Base-by-base conservation (phyloP, 2,113 vertebrate species). In the Sakesphorus luctuosus region DNA sequence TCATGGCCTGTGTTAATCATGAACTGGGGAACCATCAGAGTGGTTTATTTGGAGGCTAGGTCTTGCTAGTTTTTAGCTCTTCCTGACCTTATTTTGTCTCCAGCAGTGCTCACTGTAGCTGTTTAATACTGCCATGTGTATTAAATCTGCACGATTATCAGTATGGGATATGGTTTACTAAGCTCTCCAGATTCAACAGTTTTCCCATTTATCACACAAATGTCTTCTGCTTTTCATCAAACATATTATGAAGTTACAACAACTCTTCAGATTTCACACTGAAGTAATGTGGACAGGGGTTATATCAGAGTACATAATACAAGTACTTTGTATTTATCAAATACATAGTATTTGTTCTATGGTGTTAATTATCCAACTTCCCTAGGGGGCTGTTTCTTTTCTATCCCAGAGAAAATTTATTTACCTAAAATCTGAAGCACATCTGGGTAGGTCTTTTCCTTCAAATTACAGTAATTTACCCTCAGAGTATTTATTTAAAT, bases 401-500 rank as follows among this genome's bases (percentile, higher is more conserved):
- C 73, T 75, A 90, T 20, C 2, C 8, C 13, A 26, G 76, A 90
- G 96, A 91, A 95, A 44, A 24, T 26, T 44, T 82, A 82, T 82
- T 97, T 97, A 55, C 50, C 89, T 96, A 94, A 97, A 97, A 96
- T 84, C 85, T 67, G 36, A 16, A 81, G 52, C 72, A 87, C 89
- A 97, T 82, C 53, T 96, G 84, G 84, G 56, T 77, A 92, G 75
- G 79, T 61, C 31, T 94, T 84, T 86, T 96, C 91, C 87, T 93
- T 96, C 87, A 92, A 87, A 81, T 96, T 95, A 88, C 49, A 96
- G 69, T 89, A 10, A 92, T 97, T 86, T 71, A 13, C 7, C 84
- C 71, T 86, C 38, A 53, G 74, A 90, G 71, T 96, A 94, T 96
- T 93, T 95, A 94, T 97, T 89, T 84, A 97, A 97, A 97, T 94